Evolutionary conservation across 2,888 invertebrate genomes (phyloP).

Genomic region (Sclerodermus sp.): DNA sequence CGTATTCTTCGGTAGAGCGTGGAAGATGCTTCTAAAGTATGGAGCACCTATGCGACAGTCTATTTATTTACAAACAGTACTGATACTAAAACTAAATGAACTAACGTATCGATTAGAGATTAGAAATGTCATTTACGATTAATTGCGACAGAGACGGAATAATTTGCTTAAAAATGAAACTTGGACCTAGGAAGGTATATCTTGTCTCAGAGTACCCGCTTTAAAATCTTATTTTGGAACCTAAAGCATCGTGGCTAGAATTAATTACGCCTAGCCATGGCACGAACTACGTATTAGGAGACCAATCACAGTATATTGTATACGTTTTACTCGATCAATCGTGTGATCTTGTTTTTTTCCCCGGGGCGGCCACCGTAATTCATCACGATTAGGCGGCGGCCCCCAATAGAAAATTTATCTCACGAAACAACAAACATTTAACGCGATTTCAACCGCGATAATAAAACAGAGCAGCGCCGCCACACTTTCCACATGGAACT

Average conservation of each 20-base stretch:
- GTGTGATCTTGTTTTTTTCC: too few relatives aligned
- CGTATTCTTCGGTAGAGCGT: constrained; percentile 43
- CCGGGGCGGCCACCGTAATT: too few relatives aligned
- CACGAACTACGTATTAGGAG: constrained; percentile 9
- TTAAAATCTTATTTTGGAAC: neutral
- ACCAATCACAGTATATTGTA: neutral
- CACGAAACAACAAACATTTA: too few relatives aligned
- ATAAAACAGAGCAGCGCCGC: too few relatives aligned
- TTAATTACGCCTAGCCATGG: neutral
- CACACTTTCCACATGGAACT: too few relatives aligned
- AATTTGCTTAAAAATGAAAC: constrained; percentile 3
- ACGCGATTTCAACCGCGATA: too few relatives aligned
- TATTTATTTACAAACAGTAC: neutral
- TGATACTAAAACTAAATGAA: neutral
- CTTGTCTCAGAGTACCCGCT: neutral
- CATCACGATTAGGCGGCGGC: too few relatives aligned
- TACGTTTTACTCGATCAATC: neutral
- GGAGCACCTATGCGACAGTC: constrained; percentile 22
- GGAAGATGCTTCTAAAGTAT: constrained; percentile 32
- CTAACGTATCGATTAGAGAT: neutral
- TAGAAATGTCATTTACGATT: neutral
- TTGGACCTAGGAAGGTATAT: constrained; percentile 5
- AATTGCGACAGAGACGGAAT: neutral
- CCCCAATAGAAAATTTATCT: too few relatives aligned
- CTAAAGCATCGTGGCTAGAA: neutral